Conservation (phyloP, 2,797 vertebrate genomes). For the Triplophysa yarkandensis region DNA sequence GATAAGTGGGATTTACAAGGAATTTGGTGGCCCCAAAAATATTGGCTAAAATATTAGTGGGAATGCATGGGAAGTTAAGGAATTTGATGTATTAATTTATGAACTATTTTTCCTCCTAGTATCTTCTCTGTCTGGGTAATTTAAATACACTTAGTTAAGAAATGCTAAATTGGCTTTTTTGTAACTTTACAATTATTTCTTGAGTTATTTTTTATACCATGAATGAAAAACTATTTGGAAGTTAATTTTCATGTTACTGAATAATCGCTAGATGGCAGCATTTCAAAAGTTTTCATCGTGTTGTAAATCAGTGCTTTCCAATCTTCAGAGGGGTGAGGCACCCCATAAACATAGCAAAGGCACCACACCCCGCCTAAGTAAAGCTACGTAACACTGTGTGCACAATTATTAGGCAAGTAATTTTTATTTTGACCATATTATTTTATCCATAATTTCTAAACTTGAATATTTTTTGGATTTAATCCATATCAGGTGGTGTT, state of each 20-base stretch:
- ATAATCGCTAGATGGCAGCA: conserved; percentile 32
- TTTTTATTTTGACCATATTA: no score
- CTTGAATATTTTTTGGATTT: no score
- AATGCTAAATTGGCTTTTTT: not conserved
- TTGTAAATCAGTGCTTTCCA: no score
- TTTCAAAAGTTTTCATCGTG: conserved; percentile 10
- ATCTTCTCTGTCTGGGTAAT: not conserved
- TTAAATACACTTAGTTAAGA: not conserved
- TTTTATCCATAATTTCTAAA: no score
- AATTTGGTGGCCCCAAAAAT: not conserved
- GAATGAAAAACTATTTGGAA: not conserved
- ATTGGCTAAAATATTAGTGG: not conserved
- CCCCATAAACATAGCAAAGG: no score
- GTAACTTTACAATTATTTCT: not conserved
- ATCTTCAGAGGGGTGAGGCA: no score
- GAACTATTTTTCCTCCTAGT: not conserved
- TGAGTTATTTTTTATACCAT: no score
- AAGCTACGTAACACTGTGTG: no score
- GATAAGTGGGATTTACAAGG: not conserved
- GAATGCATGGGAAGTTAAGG: not conserved
- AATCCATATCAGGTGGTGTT: no score
- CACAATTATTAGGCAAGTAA: no score
- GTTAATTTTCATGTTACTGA: not conserved
- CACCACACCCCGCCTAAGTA: no score
- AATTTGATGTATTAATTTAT: not conserved